These are phyloP conservation scores for Aurelia aurita complex sp. Pacific DNA, from an alignment of 30 jellyfish, hydroid and myxozoan genomes.

Conservation along the genomic window DNA sequence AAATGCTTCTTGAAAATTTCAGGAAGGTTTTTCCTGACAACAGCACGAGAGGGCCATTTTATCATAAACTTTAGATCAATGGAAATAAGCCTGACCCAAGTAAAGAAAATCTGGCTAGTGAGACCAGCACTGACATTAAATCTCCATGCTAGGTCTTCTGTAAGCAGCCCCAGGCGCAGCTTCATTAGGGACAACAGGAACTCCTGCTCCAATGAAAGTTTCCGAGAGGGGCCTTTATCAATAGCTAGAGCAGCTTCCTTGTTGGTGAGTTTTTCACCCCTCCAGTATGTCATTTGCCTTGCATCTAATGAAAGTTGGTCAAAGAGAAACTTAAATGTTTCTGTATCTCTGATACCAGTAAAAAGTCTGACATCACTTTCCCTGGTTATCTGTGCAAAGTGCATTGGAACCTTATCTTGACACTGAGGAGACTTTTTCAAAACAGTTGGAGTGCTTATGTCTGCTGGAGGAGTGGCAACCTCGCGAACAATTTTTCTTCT, in stretches of 20 bases:
- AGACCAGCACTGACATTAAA: neutral
- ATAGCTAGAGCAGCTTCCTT: neutral
- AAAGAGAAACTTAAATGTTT: neutral
- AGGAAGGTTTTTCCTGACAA: constrained; percentile 16
- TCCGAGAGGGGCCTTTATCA: neutral
- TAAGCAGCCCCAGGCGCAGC: neutral
- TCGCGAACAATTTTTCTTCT: neutral
- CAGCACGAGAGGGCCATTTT: constrained; percentile 19
- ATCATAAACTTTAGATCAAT: neutral
- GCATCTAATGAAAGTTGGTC: neutral
- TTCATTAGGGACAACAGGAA: neutral
- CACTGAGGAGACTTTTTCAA: no score
- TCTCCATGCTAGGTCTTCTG: constrained; percentile 8
- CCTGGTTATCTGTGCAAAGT: constrained; percentile 50
- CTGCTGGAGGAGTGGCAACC: no score
- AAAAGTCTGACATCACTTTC: constrained; percentile 55
- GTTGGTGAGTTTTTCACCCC: neutral
- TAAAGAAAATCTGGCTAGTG: no score
- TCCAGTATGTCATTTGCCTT: neutral
- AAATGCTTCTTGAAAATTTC: constrained; percentile 4
- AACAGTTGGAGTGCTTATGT: no score
- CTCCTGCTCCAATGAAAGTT: constrained; percentile 4
- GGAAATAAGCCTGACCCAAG: constrained; percentile 1
- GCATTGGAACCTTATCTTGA: constrained; percentile 4
- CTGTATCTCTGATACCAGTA: constrained; percentile 11